Evolutionary conservation across 2,797 vertebrate species (phyloP).

Genomic region (Cichlasoma orientale): DNA sequence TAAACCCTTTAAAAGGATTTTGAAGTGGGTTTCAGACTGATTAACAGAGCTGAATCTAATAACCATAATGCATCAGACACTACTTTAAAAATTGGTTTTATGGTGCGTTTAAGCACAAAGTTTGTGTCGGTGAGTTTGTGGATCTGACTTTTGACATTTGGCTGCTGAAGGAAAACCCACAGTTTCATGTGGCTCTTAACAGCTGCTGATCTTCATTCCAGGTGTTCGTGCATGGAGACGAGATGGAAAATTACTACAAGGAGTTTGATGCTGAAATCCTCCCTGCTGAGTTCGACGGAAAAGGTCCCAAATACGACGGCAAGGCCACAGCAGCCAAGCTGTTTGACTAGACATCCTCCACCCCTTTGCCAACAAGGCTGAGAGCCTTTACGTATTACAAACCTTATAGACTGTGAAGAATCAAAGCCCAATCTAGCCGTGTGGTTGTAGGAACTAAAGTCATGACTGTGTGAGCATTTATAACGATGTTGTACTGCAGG

Average conservation of each 20-base stretch:
- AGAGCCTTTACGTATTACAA: background rate
- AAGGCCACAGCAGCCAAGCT: conserved; percentile 87
- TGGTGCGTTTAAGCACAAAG: background rate
- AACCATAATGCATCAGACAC: background rate
- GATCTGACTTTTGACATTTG: background rate
- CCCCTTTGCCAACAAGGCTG: background rate
- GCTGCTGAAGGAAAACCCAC: background rate
- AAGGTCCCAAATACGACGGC: conserved; percentile 89
- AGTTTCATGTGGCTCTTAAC: conserved; percentile 1
- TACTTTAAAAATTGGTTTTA: background rate
- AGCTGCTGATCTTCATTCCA: conserved; percentile 53
- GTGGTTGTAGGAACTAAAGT: conserved; percentile 35
- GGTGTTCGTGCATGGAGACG: conserved; percentile 96
- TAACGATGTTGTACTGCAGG: conserved; percentile 7
- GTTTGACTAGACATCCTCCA: conserved; percentile 83
- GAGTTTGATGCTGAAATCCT: conserved; percentile 93
- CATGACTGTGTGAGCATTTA: background rate
- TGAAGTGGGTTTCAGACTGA: background rate
- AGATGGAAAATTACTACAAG: conserved; percentile 91
- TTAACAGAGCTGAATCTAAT: background rate
- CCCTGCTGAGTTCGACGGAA: conserved; percentile 93
- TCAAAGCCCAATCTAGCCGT: conserved; percentile 26
- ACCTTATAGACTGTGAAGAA: conserved; percentile 40
- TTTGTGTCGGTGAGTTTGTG: background rate
- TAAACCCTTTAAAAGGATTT: background rate